A percentile compares a stretch with the other conserved stretches of the same genome.
phyloP scores from a whole-genome alignment of 2,888 invertebrate species.

The Meganola albula region DNA sequence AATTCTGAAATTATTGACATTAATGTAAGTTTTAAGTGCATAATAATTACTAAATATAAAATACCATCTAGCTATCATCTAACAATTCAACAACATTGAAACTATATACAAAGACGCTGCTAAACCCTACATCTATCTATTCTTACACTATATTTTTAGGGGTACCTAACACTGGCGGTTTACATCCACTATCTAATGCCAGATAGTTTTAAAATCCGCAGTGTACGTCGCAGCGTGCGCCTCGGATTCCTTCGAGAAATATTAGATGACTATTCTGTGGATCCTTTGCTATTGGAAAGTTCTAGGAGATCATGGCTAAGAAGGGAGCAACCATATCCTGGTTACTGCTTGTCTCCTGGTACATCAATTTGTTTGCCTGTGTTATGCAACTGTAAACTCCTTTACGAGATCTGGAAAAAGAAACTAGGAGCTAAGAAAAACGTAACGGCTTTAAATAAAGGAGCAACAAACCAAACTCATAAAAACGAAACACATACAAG shows the following conservation, averaged over 20 bases:
- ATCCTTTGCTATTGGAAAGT: conserved; percentile 14
- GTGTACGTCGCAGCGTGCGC: conserved; percentile 26
- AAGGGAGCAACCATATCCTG: conserved; percentile 57
- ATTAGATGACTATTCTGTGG: conserved; percentile 15
- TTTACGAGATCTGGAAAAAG: conserved; percentile 47
- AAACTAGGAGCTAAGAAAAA: no score
- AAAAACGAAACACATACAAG: background rate
- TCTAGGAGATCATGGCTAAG: conserved; percentile 49
- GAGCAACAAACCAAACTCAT: background rate
- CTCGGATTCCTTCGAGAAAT: conserved; percentile 25
- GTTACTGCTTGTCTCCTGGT: conserved; percentile 60
- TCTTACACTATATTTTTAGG: no score
- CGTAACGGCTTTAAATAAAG: conserved; percentile 16
- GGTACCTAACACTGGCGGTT: conserved; percentile 37
- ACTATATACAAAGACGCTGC: no score
- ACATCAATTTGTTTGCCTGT: conserved; percentile 40
- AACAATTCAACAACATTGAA: no score
- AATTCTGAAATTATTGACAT: conserved; percentile 33
- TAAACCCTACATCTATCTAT: no score
- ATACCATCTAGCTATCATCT: no score
- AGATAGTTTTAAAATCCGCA: conserved; percentile 42
- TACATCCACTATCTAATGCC: conserved; percentile 50
- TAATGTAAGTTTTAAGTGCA: conserved; percentile 32
- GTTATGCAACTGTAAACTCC: conserved; percentile 52
- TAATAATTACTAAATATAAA: no score